Conservation (phyloP, 2,888 invertebrate species). For the Erebia epiphron region DNA sequence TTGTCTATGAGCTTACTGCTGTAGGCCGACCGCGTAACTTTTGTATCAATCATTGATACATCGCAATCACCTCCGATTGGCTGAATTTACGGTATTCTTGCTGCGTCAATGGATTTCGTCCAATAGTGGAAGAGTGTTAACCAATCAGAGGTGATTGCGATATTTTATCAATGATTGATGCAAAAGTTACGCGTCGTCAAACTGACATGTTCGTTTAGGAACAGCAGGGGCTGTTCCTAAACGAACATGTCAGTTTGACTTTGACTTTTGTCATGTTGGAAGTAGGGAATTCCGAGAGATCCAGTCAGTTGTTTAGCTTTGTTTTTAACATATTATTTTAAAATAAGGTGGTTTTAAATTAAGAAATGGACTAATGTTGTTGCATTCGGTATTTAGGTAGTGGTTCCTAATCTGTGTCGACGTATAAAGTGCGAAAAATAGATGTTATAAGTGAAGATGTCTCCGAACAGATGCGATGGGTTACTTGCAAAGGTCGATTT, state of each 20-base stretch:
- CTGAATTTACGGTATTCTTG: no score
- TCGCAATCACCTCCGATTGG: no score
- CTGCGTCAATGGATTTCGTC: no score
- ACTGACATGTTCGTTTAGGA: no score
- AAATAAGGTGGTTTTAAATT: slow-evolving; percentile 51
- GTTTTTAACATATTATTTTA: slow-evolving; percentile 62
- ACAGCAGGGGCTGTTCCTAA: no score
- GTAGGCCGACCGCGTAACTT: no score
- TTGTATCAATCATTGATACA: no score
- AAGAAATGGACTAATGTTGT: slow-evolving; percentile 61
- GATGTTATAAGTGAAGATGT: slow-evolving; percentile 68
- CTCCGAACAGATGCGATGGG: slow-evolving; percentile 84
- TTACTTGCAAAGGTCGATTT: slow-evolving; percentile 95
- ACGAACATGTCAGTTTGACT: slow-evolving; percentile 62
- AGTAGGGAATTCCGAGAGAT: slow-evolving; percentile 57
- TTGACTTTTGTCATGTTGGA: slow-evolving; percentile 83
- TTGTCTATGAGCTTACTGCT: not conserved
- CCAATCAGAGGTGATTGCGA: no score
- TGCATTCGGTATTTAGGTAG: slow-evolving; percentile 51
- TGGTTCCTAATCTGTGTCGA: slow-evolving; percentile 47
- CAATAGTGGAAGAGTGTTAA: no score
- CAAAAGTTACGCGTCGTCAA: no score
- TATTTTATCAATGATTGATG: no score
- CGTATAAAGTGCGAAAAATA: slow-evolving; percentile 51
- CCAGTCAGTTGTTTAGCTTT: slow-evolving; percentile 62